Base-by-base conservation (phyloP, 2,113 vertebrate species). In the Oncorhynchus clarkii region DNA sequence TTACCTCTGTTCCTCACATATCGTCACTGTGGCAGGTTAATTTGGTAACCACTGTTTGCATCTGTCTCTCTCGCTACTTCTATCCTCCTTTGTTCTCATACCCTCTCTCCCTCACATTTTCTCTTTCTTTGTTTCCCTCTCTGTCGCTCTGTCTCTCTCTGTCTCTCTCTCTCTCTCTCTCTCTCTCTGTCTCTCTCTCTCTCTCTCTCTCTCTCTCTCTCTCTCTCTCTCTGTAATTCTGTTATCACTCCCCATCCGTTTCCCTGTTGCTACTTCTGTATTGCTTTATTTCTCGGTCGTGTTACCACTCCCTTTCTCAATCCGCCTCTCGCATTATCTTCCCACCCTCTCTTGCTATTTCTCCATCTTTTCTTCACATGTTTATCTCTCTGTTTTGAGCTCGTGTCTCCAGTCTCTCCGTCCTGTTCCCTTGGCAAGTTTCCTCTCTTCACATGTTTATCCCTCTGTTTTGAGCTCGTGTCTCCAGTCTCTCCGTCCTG, bases 11-110 rank as follows among this genome's bases (percentile, higher is more conserved):
- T 18, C 71, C 71, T 60, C 54, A 13, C 45, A 34, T 59, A 1
- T 72, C 18, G 54, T n/a, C 31, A 29, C 29, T 39, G n/a, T 68
- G 67, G 11, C 59, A 65, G 59, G 72, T 73, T 45, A 20, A 39
- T 62, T 45, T 14, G 57, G 59, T n/a, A 45, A 45, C 31, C 24
- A 62, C 11, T 16, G 64, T 68, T 8, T 45, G 29, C 31, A 9
- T 76, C 34, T 62, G 8, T 20, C 67, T 29, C 16, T 67, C 24
- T 67, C 48, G 8, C 39, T 45, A 2, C 1, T 9, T 45, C 39
- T 45, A 9, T 45, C 39, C 8, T 9, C 8, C 39, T 45, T 9
- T 34, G 34, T 34, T 45, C 39, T 45, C 39, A 11, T 2, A 2
- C 39, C 8, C 9, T 45, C 57, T 39, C 27, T 26, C 26, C 49